These are phyloP conservation scores for Temnothorax longispinosus DNA, from an alignment of 1,140 invertebrate species.

Conservation along the genomic window DNA sequence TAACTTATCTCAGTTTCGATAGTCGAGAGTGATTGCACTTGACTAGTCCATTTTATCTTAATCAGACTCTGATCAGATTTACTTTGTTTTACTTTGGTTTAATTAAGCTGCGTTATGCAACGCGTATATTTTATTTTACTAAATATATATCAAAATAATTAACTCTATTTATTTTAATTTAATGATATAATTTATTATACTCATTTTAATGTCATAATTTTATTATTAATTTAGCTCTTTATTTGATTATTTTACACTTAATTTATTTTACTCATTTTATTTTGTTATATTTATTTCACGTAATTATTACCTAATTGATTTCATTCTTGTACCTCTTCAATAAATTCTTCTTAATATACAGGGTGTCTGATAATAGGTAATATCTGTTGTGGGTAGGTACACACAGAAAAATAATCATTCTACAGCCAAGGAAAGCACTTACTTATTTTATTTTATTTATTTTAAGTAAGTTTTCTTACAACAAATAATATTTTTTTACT, in stretches of 20 bases:
- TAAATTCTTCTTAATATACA: background rate
- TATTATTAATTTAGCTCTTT: conserved; percentile 8
- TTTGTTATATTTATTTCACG: background rate
- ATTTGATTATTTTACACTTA: background rate
- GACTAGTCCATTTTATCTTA: conserved; percentile 3
- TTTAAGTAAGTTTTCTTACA: too few relatives aligned
- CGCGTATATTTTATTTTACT: background rate
- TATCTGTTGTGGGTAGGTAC: too few relatives aligned
- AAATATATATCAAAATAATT: conserved; percentile 1
- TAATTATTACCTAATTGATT: background rate
- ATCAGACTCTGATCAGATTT: background rate
- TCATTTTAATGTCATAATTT: background rate
- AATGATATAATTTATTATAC: background rate
- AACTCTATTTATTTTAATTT: conserved; percentile 28
- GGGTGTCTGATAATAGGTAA: too few relatives aligned
- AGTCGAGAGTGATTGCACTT: background rate
- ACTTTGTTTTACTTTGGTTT: conserved; percentile 1
- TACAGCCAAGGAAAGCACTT: too few relatives aligned
- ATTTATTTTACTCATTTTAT: background rate
- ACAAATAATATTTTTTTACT: too few relatives aligned
- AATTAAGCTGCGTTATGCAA: background rate
- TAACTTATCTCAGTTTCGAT: conserved; percentile 29
- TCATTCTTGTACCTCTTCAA: background rate
- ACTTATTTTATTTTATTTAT: too few relatives aligned
- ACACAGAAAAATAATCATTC: too few relatives aligned